phyloP scores from a whole-genome alignment of 23 tunicate genomes.

The Trididemnum clinides region DNA sequence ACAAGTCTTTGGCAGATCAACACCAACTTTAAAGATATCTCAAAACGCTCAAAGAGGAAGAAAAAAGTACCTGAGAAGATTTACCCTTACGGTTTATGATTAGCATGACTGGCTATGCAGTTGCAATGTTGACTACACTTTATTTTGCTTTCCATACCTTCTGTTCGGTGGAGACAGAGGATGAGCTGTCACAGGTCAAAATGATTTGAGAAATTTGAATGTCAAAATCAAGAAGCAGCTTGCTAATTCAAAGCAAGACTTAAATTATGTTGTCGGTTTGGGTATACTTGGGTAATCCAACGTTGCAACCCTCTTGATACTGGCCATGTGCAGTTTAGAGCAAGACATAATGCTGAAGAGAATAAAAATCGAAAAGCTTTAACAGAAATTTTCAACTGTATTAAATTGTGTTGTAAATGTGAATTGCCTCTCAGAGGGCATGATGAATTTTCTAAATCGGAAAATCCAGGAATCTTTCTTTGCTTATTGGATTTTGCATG shows the following conservation, averaged over 20 bases:
- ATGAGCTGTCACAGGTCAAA: background rate
- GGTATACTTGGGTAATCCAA: background rate
- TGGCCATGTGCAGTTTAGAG: background rate
- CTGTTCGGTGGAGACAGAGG: background rate
- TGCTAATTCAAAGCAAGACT: background rate
- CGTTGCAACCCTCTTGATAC: background rate
- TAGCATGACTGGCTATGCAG: background rate
- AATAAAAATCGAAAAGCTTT: background rate
- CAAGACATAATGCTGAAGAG: background rate
- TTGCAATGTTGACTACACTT: background rate
- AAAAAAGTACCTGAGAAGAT: background rate
- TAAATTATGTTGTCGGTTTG: background rate
- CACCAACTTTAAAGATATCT: background rate
- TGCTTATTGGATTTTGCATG: background rate
- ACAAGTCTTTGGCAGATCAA: background rate
- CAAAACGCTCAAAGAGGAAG: background rate
- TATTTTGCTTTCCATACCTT: conserved; percentile 11
- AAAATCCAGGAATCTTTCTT: background rate
- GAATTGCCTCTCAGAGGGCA: conserved; percentile 6
- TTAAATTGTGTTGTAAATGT: background rate
- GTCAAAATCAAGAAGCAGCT: background rate
- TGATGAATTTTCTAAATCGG: background rate
- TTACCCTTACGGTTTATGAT: background rate
- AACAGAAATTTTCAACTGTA: background rate
- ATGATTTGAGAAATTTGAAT: background rate